phyloP scores from a whole-genome alignment of 2,797 vertebrate species.

The Xiphophorus birchmanni region DNA sequence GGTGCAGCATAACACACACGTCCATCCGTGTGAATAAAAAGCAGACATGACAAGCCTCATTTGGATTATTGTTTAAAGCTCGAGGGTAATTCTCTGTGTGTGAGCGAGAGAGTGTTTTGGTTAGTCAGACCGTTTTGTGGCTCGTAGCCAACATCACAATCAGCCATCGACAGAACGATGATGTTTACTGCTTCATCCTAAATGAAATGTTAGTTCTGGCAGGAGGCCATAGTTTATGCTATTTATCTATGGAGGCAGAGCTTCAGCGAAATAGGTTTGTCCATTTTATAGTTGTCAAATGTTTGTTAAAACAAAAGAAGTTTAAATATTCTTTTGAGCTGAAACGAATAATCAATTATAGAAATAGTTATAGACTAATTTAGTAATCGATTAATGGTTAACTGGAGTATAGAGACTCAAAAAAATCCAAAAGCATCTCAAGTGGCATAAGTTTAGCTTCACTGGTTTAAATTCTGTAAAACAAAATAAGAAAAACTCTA shows the following conservation, averaged over 20 bases:
- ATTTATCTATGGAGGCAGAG: not conserved
- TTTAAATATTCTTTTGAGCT: not conserved
- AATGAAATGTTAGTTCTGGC: constrained; percentile 43
- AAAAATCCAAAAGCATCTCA: no score
- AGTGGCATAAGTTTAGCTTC: no score
- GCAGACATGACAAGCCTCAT: not conserved
- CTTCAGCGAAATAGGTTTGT: not conserved
- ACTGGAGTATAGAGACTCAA: no score
- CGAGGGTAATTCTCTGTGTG: constrained; percentile 2
- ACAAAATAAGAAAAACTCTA: no score
- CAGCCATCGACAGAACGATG: constrained; percentile 21
- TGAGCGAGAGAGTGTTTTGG: not conserved
- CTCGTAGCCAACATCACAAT: constrained; percentile 15
- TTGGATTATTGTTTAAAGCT: not conserved
- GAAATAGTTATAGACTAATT: no score
- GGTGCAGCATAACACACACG: not conserved
- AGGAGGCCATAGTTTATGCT: constrained; percentile 7
- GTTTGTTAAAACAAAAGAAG: not conserved
- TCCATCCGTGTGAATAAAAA: constrained; percentile 2
- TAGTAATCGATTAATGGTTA: no score
- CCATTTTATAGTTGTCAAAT: constrained; percentile 5
- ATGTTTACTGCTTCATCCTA: constrained; percentile 23
- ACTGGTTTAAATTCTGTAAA: no score
- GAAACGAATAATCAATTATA: no score
- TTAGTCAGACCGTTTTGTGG: constrained; percentile 11